A percentile compares a stretch with the other conserved stretches of the same genome.
These are phyloP conservation scores for Heteromormyrus szaboi DNA, from an alignment of 2,797 vertebrate species.

Conservation along the genomic window DNA sequence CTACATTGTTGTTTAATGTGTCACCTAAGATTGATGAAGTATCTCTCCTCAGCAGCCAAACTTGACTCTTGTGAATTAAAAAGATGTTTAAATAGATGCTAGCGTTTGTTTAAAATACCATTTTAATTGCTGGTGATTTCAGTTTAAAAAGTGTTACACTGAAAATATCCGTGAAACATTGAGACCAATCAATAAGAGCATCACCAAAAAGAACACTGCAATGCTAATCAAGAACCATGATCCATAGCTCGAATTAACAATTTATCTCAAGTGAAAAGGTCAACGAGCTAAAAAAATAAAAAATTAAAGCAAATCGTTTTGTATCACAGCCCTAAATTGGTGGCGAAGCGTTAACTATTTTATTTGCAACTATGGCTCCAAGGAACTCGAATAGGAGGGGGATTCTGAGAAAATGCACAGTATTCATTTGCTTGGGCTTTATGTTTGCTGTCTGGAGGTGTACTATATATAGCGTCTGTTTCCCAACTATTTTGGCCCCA, in stretches of 20 bases:
- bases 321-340: not conserved
- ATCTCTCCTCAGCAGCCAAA: not conserved
- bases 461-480: not conserved
- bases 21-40: not conserved
- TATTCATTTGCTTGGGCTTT: not conserved
- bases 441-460: not conserved
- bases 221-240: not conserved
- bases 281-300: not conserved
- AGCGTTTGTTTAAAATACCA: not conserved
- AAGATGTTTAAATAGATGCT: not conserved
- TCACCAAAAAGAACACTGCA: not conserved
- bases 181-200: constrained; percentile 1
- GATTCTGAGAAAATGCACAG: not conserved
- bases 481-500: not conserved
- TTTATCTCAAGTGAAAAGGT: constrained; percentile 12
- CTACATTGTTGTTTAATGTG: not conserved
- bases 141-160: not conserved
- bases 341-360: not conserved
- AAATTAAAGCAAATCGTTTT: not conserved
- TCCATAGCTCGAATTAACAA: not conserved
- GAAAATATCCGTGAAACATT: not conserved
- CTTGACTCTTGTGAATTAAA: not conserved
- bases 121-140: not conserved
- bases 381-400: not conserved
- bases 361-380: not conserved